Evolutionary conservation across 2,888 invertebrate species (phyloP).

Genomic region (Archips xylosteana): DNA sequence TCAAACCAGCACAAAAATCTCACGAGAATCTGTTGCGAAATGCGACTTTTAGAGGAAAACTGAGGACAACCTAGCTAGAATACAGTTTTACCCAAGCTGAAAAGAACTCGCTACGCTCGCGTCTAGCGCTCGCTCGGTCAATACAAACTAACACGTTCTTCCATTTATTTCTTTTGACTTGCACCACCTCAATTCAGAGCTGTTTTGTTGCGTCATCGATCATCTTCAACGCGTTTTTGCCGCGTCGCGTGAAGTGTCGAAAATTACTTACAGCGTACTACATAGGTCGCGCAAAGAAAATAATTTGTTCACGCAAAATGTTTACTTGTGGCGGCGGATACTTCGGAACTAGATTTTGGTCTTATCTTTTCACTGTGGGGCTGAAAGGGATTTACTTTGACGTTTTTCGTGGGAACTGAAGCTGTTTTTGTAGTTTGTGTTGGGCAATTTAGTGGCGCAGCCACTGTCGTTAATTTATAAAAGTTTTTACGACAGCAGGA

Average conservation of each 20-base stretch:
- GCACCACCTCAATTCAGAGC: slow-evolving; percentile 36
- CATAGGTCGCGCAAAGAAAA: slow-evolving; percentile 42
- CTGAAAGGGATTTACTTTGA: neutral
- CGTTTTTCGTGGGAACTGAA: neutral
- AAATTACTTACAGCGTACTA: slow-evolving; percentile 77
- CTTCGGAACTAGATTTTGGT: neutral
- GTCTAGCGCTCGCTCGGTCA: too few relatives aligned
- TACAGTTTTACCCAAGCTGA: too few relatives aligned
- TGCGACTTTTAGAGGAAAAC: too few relatives aligned
- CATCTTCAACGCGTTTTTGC: slow-evolving; percentile 69
- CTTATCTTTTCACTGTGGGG: slow-evolving; percentile 19
- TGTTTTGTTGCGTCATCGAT: slow-evolving; percentile 76
- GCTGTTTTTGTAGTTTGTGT: neutral
- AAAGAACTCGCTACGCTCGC: too few relatives aligned
- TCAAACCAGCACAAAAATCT: too few relatives aligned
- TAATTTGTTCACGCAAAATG: slow-evolving; percentile 29
- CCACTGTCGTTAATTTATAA: neutral
- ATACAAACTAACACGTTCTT: too few relatives aligned
- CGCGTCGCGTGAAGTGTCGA: slow-evolving; percentile 63
- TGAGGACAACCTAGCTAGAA: too few relatives aligned
- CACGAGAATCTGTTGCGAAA: too few relatives aligned
- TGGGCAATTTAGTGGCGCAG: neutral
- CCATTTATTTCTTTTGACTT: slow-evolving; percentile 38
- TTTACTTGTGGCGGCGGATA: neutral
- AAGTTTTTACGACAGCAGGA: too few relatives aligned